phyloP scores from a whole-genome alignment of 2,888 invertebrate genomes.

The Pherbina coryleti region DNA sequence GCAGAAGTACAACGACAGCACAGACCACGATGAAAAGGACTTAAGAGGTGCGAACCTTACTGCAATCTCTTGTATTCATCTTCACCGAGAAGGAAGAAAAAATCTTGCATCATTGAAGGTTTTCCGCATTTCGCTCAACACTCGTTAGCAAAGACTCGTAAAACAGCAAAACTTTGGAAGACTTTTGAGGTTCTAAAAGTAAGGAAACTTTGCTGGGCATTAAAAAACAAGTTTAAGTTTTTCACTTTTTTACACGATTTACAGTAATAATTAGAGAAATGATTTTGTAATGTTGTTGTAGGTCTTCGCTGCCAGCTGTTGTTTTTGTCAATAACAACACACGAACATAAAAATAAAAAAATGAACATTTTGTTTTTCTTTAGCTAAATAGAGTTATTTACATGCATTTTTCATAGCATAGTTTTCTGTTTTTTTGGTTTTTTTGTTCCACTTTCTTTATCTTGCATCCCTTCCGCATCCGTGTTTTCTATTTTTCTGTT shows the following conservation, averaged over 20 bases:
- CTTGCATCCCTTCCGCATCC: too few relatives aligned
- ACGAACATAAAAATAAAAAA: not conserved
- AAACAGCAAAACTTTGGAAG: not conserved
- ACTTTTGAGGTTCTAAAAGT: not conserved
- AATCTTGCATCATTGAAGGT: not conserved
- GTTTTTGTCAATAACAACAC: not conserved
- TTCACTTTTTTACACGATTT: slow-evolving; percentile 1
- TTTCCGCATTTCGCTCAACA: not conserved
- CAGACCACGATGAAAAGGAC: not conserved
- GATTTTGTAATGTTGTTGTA: not conserved
- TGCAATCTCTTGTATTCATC: not conserved
- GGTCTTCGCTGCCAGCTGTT: not conserved
- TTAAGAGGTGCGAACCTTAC: not conserved
- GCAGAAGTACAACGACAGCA: not conserved
- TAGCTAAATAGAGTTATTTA: not conserved
- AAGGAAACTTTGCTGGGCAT: not conserved
- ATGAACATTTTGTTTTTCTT: not conserved
- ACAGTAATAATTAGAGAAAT: slow-evolving; percentile 15
- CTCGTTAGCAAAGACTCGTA: not conserved
- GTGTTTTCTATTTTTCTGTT: not conserved
- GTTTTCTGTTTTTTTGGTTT: too few relatives aligned
- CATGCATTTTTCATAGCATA: slow-evolving; percentile 7
- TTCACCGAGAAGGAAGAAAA: not conserved
- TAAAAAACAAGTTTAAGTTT: not conserved
- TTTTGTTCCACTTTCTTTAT: not conserved